Base-by-base conservation (phyloP, 2,888 invertebrate genomes). In the Stenodera caucasica region DNA sequence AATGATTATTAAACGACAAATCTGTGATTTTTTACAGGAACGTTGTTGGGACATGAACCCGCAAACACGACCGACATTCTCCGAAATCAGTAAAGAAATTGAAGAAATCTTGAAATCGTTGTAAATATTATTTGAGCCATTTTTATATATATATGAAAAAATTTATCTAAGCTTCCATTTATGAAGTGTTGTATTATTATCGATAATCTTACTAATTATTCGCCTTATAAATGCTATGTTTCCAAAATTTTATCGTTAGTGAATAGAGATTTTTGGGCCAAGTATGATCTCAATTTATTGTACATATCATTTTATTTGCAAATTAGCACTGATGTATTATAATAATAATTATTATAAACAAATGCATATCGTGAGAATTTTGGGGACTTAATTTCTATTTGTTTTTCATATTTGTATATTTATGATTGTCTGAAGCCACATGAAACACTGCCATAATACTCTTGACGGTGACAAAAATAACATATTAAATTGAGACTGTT, bases 41-140 rank as follows among this genome's bases (percentile, higher is more conserved):
- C 82, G 83, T 6, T 90, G 90, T 67, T 89, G 89, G 88, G 84
- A 85, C 60, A 79, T 81, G 14, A 87, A 88, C n/a, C 90, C 89
- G 0, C 77, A 88, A 3, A 88, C 87, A 55, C 81, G 90, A 62
- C 90, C 90, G 0, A 86, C 87, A 8, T 90, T 90, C 76, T 81
- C 86, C 0, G 84, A 87, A 32, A 81, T 90, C 15, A 82, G 82
- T 18, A 78, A 81, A 63, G 82, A 82, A 68, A 77, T 85, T 51
- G 81, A 80, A 57, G 84, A 84, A 69, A 79, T 83, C 62, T 78
- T 83, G 53, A 80, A 80, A 66, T 77, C 76, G 55, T 75, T 81
- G 77, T 80, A 79, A 77, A 74, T 72, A 71, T 53, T 33, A 50
- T 40, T 58, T 2, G 62, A 67, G 67, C 63, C 66, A 60, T 21